phyloP scores from a whole-genome alignment of 2,113 vertebrate species.

The Vulpes vulpes region DNA sequence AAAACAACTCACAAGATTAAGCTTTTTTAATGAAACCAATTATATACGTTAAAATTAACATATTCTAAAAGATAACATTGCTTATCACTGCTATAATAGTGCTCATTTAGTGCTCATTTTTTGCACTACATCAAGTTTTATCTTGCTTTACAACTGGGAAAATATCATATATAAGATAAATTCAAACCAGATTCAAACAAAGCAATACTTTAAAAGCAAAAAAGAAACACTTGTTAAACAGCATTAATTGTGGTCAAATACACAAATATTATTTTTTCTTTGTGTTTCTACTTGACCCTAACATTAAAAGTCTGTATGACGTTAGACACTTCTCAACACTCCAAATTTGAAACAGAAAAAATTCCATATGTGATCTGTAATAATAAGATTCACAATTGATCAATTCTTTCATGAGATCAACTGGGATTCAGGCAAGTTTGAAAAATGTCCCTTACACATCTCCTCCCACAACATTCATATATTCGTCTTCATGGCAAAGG shows the following conservation, averaged over 20 bases:
- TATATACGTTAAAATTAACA: slow-evolving; percentile 38
- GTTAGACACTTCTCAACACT: not conserved
- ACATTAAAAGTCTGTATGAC: not conserved
- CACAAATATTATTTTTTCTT: not conserved
- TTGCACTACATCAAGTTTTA: not conserved
- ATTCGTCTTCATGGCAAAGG: not conserved
- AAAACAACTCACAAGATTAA: slow-evolving; percentile 13
- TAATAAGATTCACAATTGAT: not conserved
- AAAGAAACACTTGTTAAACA: not conserved
- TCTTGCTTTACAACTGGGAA: not conserved
- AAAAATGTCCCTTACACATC: not conserved
- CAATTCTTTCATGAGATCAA: not conserved
- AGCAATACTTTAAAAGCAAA: not conserved
- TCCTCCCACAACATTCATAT: not conserved
- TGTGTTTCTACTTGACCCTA: not conserved
- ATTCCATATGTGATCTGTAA: not conserved
- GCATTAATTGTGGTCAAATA: not conserved
- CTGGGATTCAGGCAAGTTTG: not conserved
- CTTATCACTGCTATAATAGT: not conserved
- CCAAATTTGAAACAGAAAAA: not conserved
- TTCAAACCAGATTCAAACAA: not conserved
- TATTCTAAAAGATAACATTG: slow-evolving; percentile 39
- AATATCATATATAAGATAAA: not conserved
- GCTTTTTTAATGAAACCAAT: slow-evolving; percentile 55
- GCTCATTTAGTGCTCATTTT: not conserved